Conservation (phyloP, 2,888 invertebrate genomes). For the Byasa hedistus region DNA sequence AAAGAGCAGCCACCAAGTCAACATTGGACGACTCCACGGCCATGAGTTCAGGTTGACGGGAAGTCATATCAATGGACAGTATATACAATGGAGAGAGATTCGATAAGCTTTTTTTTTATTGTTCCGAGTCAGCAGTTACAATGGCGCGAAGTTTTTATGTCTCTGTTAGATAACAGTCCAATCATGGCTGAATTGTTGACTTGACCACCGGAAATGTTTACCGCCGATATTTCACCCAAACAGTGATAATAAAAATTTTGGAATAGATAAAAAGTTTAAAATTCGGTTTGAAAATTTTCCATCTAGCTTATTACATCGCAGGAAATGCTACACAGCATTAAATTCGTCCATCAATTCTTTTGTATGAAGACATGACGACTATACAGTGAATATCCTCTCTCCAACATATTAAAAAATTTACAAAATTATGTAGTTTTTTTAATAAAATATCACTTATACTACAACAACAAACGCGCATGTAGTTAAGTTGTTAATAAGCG, state of each 20-base stretch:
- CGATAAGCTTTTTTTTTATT: constrained; percentile 59
- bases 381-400: too few species aligned
- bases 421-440: too few species aligned
- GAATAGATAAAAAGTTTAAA: neutral
- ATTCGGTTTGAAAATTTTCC: too few species aligned
- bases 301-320: too few species aligned
- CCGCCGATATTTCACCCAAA: neutral
- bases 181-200: constrained; percentile 7
- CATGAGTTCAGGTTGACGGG: constrained; percentile 45
- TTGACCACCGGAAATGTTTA: constrained; percentile 10
- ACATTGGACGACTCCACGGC: constrained; percentile 7
- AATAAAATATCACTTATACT: too few species aligned
- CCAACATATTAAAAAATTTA: too few species aligned
- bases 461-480: too few species aligned
- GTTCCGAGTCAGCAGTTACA: constrained; percentile 58
- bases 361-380: too few species aligned
- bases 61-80: constrained; percentile 46
- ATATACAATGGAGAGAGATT: constrained; percentile 60
- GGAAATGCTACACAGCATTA: too few species aligned
- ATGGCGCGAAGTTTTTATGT: constrained; percentile 46
- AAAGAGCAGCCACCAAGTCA: constrained; percentile 14
- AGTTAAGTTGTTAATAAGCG: too few species aligned
- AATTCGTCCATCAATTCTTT: too few species aligned
- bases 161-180: constrained; percentile 29
- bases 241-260: neutral